Base-by-base conservation (phyloP, 2,888 invertebrate genomes). In the Achlya flavicornis region DNA sequence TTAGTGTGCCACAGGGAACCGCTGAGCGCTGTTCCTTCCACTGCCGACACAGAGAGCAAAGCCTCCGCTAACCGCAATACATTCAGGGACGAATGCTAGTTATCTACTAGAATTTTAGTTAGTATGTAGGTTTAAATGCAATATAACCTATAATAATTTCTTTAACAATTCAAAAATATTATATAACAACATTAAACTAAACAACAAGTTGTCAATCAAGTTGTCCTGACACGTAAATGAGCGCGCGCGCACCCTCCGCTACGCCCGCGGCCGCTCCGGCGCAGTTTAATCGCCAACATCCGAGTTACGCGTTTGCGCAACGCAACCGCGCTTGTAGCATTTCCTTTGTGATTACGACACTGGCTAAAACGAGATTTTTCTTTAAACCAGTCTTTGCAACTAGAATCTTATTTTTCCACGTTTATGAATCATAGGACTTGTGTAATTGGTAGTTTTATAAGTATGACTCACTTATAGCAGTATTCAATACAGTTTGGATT, bases 241-340 rank as follows among this genome's bases (percentile, higher is more conserved):
- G 71, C 65, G 64, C 65, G 71, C 69, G 68, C 63, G 70, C 76
- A 72, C 74, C 63, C 57, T 62, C 58, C 68, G 71, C 75, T 66
- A 19, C 60, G 19, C 41, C 41, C 26, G 26, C 26, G 26, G 26
- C 26, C 26, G 26, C 26, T 26, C 26, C 41, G 63, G 75, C 75
- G 74, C 77, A 75, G 79, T 53, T 53, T 90, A 90, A 91, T 89
- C 79, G 79, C 71, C 84, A 75, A 88, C 91, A 90, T 91, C 91
- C 91, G 89, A 89, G 85, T 85, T 85, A 86, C 87, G 86, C 82
- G 81, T 76, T 85, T 84, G 78, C 83, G 82, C 82, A 84, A 86
- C 63, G 64, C 69, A 60, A 53, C 57, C 46, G 32, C 58, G 68
- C 75, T 74, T 73, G 75, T 68, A 74, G 74, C 77, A 80, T 80